Evolutionary conservation across 2,797 vertebrate genomes (phyloP), one percentile per base, ranked within the genome.

Genomic region (Apodemus agrarius): DNA sequence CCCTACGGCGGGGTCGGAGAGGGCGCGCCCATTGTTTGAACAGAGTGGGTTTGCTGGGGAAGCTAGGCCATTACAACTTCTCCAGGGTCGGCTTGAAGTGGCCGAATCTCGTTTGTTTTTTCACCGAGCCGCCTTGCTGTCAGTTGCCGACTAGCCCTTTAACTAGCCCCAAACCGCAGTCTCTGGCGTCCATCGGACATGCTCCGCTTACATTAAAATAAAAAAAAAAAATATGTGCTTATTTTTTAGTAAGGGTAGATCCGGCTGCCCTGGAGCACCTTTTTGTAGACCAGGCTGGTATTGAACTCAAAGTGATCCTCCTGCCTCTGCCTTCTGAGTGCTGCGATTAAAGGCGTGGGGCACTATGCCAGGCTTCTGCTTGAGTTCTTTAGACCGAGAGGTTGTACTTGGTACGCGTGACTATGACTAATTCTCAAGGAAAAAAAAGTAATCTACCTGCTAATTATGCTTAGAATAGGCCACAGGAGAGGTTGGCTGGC

Each of bases 401-500:
- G 11, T 82, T 69, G 84, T 21, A 43, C 67, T 88, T 37, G 78
- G 61, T 59, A 49, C 96, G 24, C 86, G 90, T 91, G 95, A 92
- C 93, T 24, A 0, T 86, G 97, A 95, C 67, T 96, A 83, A 92
- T 1, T 69, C 81, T 29, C 14, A 76, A 76, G 80, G 14, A 29
- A 82, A 78, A 65, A 67, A 54, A 67, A 54, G 92, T 17, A 59
- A 91, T 74, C 63, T 74, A 54, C 88, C 90, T 94, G 95, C 72
- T 96, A 29, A 95, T 95, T 88, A 79, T 6, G 24, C 87, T 37
- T 40, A 2, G 83, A 5, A 49, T 4, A 29, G 85, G 94, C 96
- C 91, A n/a, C 94, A 40, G 91, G 94, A 91, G 95, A 83, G 96
- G 65, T n/a, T 72, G 63, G 75, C 79, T 54, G 94, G 81, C 87